Percentiles rank a stretch among this genome's conserved stretches.
phyloP scores from a whole-genome alignment of 2,888 invertebrate species.

The Amphipoea lucens region DNA sequence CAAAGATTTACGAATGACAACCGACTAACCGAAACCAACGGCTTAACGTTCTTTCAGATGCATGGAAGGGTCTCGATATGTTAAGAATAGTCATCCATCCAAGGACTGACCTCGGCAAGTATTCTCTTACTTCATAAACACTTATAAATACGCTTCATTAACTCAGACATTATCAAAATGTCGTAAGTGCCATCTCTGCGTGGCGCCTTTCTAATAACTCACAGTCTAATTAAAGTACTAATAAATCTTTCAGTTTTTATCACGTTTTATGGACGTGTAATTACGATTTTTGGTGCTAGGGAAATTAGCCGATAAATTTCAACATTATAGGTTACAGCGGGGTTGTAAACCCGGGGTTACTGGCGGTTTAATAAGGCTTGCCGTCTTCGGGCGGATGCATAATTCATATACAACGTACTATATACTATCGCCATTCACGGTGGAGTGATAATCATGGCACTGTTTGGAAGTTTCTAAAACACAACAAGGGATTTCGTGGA shows the following conservation, averaged over 20 bases:
- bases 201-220: constrained; percentile 21
- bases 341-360: constrained; percentile 50
- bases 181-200: constrained; percentile 2
- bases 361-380: constrained; percentile 61
- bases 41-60: not conserved
- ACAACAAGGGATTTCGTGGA: not conserved
- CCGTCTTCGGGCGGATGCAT: constrained; percentile 59
- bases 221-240: constrained; percentile 49
- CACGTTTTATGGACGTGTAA: constrained; percentile 60
- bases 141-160: not conserved
- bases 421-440: constrained; percentile 50
- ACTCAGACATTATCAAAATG: not conserved
- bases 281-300: constrained; percentile 61
- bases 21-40: not conserved
- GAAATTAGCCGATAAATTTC: constrained; percentile 68
- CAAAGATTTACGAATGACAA: not conserved
- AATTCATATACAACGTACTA: constrained; percentile 62
- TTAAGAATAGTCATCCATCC: not conserved
- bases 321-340: constrained; percentile 56
- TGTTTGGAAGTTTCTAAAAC: constrained; percentile 14
- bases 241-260: constrained; percentile 63
- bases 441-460: constrained; percentile 53
- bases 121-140: not conserved
- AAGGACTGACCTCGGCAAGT: not conserved
- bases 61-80: not conserved